These are phyloP conservation scores for Schlechtendalia chinensis DNA, from an alignment of 1,140 invertebrate species.

Conservation along the genomic window DNA sequence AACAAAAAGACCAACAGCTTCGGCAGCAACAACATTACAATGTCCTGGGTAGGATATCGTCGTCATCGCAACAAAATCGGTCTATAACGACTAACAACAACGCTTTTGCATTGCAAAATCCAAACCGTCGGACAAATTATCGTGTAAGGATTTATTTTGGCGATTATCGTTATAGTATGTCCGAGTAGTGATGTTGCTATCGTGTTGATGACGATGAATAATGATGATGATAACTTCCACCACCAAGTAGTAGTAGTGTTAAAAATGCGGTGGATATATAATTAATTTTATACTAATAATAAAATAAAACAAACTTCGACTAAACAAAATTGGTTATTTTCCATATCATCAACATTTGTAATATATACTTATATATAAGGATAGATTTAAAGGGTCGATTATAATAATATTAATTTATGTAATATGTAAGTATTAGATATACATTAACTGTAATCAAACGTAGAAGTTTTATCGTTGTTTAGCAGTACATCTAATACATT, in stretches of 20 bases:
- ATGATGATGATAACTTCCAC: background rate
- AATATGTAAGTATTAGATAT: background rate
- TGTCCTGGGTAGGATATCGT: background rate
- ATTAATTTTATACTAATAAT: too few relatives aligned
- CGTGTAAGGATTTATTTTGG: background rate
- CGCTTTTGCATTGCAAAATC: background rate
- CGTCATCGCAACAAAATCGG: background rate
- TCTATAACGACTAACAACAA: too few relatives aligned
- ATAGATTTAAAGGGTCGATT: background rate
- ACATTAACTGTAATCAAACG: background rate
- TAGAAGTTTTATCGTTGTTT: background rate
- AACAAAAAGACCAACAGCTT: background rate
- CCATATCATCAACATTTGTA: background rate
- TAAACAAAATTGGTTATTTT: background rate
- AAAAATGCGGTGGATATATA: too few relatives aligned
- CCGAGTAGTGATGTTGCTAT: background rate
- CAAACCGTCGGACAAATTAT: conserved; percentile 1
- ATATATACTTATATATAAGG: too few relatives aligned
- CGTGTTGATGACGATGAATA: background rate
- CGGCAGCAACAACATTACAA: conserved; percentile 14
- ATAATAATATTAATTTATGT: background rate
- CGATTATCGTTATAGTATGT: background rate
- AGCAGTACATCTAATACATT: background rate
- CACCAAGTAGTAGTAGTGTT: background rate
- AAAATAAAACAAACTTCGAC: background rate